These are phyloP conservation scores for Hydractinia symbiolongicarpus DNA, from an alignment of 30 jellyfish, hydroid and myxozoan species.

Conservation along the genomic window DNA sequence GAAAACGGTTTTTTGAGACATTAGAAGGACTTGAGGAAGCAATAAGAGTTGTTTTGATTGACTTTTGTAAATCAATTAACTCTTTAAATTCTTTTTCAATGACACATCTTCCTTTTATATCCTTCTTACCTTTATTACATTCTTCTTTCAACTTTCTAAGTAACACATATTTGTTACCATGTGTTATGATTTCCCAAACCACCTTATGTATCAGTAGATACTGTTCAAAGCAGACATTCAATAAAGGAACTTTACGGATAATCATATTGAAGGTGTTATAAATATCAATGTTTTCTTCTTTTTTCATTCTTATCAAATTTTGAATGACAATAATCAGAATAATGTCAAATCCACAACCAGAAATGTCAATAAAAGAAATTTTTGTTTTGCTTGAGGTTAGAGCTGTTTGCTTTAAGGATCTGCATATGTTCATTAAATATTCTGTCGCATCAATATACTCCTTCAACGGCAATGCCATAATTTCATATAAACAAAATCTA, in stretches of 20 bases:
- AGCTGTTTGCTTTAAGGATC: background rate
- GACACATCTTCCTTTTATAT: background rate
- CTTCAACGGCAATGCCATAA: too few relatives aligned
- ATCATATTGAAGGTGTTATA: background rate
- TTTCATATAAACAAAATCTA: too few relatives aligned
- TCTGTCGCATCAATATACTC: too few relatives aligned
- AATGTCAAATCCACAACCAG: conserved; percentile 6
- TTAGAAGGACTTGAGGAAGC: background rate
- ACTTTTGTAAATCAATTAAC: background rate
- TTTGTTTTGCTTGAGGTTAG: background rate
- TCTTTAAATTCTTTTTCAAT: conserved; percentile 4
- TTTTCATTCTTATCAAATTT: background rate
- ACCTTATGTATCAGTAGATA: background rate
- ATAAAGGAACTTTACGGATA: background rate
- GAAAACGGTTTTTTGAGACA: background rate
- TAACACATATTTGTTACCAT: background rate
- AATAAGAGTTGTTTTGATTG: background rate
- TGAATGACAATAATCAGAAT: background rate
- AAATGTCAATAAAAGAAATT: background rate
- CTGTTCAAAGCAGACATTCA: background rate
- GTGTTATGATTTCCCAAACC: background rate
- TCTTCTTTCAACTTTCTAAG: background rate
- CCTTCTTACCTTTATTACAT: conserved; percentile 3
- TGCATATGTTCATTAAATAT: too few relatives aligned
- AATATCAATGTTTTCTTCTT: background rate